phyloP scores from a whole-genome alignment of 1,140 invertebrate genomes.

The Microplitis mediator region DNA sequence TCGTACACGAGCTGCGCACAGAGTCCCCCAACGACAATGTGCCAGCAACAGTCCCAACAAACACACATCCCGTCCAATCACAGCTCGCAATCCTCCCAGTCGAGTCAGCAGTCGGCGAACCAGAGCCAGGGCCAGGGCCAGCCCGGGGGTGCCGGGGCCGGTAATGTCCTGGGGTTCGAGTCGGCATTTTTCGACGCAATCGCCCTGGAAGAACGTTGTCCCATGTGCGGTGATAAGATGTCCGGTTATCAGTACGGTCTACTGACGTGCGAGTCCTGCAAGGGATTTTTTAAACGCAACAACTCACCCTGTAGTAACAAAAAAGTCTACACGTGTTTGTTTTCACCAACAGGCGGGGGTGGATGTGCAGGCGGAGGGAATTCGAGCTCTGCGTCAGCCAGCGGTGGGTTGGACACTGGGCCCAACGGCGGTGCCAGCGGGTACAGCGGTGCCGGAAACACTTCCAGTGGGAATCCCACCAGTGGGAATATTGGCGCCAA shows the following conservation, averaged over 20 bases:
- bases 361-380: constrained; percentile 58
- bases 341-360: constrained; percentile 70
- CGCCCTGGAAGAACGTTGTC: constrained; percentile 94
- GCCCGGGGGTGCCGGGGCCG: constrained; percentile 15
- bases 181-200: constrained; percentile 77
- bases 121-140: constrained; percentile 11
- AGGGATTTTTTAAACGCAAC: constrained; percentile 98
- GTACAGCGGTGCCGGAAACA: constrained; percentile 26
- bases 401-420: constrained; percentile 11
- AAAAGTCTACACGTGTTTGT: constrained; percentile 89
- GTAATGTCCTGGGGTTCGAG: constrained; percentile 55
- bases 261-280: constrained; percentile 98
- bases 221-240: constrained; percentile 98
- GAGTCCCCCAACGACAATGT: constrained; percentile 56
- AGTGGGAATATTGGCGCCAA: neutral
- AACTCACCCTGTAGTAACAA: constrained; percentile 90
- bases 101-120: neutral
- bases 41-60: constrained; percentile 43
- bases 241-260: constrained; percentile 99
- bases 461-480: constrained; percentile 19
- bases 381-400: constrained; percentile 34
- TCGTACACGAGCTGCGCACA: constrained; percentile 52
- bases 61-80: constrained; percentile 25
- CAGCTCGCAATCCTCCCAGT: constrained; percentile 5
- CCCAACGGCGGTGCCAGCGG: constrained; percentile 34